Percentiles rank a stretch among this genome's conserved stretches.
phyloP scores from a whole-genome alignment of 2,797 vertebrate species.

The Parauchenoglanis punctatus region DNA sequence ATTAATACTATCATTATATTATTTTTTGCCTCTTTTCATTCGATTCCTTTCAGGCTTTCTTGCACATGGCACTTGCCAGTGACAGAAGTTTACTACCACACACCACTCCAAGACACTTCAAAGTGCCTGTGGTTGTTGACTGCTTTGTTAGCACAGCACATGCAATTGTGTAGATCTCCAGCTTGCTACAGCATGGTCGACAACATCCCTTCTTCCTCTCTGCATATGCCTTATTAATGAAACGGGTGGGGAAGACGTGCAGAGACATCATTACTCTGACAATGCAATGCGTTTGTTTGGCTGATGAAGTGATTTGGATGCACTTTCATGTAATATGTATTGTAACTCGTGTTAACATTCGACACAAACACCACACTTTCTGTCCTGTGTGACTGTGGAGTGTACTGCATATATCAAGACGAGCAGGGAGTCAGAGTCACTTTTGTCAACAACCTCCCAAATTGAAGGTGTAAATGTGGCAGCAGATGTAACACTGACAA shows the following conservation, averaged over 20 bases:
- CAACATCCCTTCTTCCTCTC: slow-evolving; percentile 34
- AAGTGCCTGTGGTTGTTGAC: slow-evolving; percentile 49
- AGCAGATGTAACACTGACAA: slow-evolving; percentile 47
- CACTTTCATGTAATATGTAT: slow-evolving; percentile 62
- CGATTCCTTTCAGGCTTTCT: slow-evolving; percentile 42
- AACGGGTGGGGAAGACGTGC: slow-evolving; percentile 34
- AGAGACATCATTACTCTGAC: slow-evolving; percentile 51
- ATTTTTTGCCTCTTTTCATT: neutral
- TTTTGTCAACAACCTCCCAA: slow-evolving; percentile 40
- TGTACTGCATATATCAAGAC: slow-evolving; percentile 41
- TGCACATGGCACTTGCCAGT: slow-evolving; percentile 52
- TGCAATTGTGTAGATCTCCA: slow-evolving; percentile 35
- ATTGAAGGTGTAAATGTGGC: slow-evolving; percentile 51
- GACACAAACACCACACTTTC: slow-evolving; percentile 50
- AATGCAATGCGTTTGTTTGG: slow-evolving; percentile 55
- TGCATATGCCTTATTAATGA: slow-evolving; percentile 60
- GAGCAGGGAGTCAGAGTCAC: slow-evolving; percentile 37
- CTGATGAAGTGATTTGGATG: slow-evolving; percentile 61
- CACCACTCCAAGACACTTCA: slow-evolving; percentile 57
- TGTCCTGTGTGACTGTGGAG: slow-evolving; percentile 23
- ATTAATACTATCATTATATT: slow-evolving; percentile 22
- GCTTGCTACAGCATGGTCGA: slow-evolving; percentile 41
- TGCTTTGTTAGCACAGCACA: slow-evolving; percentile 49
- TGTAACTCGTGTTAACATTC: slow-evolving; percentile 52
- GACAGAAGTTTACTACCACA: slow-evolving; percentile 54